phyloP scores from a whole-genome alignment of 2,113 vertebrate species.

The Pandion haliaetus region DNA sequence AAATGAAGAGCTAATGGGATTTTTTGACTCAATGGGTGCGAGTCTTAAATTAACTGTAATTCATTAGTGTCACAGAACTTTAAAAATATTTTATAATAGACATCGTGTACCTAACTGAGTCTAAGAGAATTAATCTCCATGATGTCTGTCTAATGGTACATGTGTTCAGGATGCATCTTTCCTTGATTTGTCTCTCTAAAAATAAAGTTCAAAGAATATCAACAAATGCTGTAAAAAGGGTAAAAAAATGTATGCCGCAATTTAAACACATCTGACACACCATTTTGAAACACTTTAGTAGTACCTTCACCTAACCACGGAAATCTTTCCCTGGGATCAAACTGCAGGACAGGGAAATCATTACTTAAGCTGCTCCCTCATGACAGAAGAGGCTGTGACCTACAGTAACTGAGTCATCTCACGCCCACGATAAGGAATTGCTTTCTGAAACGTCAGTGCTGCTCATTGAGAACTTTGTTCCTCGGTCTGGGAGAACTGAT shows the following conservation, averaged over 20 bases:
- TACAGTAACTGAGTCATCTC: slow-evolving; percentile 47
- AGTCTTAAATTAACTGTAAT: not conserved
- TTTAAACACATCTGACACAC: not conserved
- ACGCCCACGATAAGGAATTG: slow-evolving; percentile 46
- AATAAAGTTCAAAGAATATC: not conserved
- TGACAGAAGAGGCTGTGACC: not conserved
- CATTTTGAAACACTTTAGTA: not conserved
- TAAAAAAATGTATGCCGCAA: not conserved
- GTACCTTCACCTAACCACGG: not conserved
- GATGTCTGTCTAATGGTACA: not conserved
- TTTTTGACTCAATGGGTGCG: not conserved
- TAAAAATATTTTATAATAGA: not conserved
- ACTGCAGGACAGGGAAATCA: not conserved
- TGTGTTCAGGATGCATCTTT: not conserved
- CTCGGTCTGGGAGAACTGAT: slow-evolving; percentile 25
- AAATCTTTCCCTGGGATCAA: not conserved
- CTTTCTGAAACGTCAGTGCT: slow-evolving; percentile 32
- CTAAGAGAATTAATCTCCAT: not conserved
- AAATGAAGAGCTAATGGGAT: not conserved
- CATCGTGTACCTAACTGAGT: not conserved
- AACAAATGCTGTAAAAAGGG: not conserved
- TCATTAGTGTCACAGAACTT: not conserved
- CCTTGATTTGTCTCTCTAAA: not conserved
- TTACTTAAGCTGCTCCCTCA: not conserved
- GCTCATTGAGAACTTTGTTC: slow-evolving; percentile 54